phyloP scores from a whole-genome alignment of 2,113 vertebrate species.

The Oreochromis spilurus region DNA sequence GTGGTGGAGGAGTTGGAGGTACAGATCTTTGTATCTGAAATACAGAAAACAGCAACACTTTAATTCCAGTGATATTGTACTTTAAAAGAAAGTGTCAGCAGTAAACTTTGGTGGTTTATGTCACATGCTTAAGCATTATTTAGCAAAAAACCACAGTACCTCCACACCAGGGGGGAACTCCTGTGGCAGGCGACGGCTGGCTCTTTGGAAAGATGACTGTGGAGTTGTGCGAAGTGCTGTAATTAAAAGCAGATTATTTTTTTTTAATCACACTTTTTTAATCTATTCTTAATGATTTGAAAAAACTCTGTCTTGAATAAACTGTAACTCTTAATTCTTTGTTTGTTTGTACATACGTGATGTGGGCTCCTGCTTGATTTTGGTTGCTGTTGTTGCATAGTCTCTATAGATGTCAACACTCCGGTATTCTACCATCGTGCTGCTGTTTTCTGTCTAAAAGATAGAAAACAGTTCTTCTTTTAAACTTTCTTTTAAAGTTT shows the following conservation, averaged over 20 bases:
- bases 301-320: not conserved
- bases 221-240: not conserved
- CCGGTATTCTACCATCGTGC: not conserved
- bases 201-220: not conserved
- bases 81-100: rapidly evolving
- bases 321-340: not conserved
- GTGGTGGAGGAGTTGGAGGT: not conserved
- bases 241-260: not conserved
- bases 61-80: not conserved
- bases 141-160: not conserved
- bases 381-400: not conserved
- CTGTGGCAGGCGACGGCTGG: not conserved
- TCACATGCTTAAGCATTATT: not conserved
- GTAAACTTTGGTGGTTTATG: not conserved
- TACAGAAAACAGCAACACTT: not conserved
- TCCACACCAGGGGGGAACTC: not conserved
- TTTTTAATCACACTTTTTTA: not conserved
- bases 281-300: not conserved
- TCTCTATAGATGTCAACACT: rapidly evolving
- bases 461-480: not conserved
- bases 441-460: rapidly evolving
- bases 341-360: not conserved
- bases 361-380: not conserved
- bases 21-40: not conserved
- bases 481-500: not conserved